Conservation (phyloP, 2,888 invertebrate species). For the Dicycla oo region DNA sequence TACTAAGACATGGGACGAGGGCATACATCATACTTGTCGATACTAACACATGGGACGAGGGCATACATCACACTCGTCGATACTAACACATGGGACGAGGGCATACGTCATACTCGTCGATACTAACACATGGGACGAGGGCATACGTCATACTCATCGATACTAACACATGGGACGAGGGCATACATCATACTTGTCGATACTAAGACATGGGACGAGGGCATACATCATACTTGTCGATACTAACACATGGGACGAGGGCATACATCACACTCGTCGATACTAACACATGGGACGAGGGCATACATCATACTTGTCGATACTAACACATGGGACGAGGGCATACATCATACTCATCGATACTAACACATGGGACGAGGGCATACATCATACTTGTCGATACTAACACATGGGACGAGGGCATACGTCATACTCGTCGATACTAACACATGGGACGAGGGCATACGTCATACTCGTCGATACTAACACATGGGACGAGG, state of each 20-base stretch:
- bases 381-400: neutral
- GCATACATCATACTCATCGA: neutral
- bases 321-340: neutral
- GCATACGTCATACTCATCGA: neutral
- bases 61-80: neutral
- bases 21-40: neutral
- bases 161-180: neutral
- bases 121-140: neutral
- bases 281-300: neutral
- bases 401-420: neutral
- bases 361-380: neutral
- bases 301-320: neutral
- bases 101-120: neutral
- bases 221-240: neutral
- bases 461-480: neutral
- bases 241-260: neutral
- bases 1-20: neutral
- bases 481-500: neutral
- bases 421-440: neutral
- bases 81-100: neutral
- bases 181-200: neutral
- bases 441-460: neutral
- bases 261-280: neutral
- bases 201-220: neutral
- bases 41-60: neutral